Base-by-base conservation (phyloP, 2,113 vertebrate genomes). In the Psettodes erumei region DNA sequence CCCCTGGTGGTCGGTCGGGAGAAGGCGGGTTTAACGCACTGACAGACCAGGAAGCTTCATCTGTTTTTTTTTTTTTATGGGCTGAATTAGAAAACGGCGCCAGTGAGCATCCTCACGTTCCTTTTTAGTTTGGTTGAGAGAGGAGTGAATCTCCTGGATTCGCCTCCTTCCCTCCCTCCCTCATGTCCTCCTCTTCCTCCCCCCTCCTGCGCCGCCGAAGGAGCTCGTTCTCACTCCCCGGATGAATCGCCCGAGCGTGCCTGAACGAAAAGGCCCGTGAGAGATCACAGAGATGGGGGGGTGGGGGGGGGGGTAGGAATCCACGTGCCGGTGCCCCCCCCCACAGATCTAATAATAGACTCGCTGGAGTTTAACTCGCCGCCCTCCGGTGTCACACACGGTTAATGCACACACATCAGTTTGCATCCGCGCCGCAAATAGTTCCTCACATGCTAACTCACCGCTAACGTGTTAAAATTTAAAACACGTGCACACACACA, bases 321-420 rank as follows among this genome's bases (percentile, higher is more conserved):
- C 72, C 86, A 88, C 82, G 88, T 91, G 88, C 84, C 45, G 33
- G 43, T 55, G 66, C 61, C 38, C 28, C 71, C 86, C 63, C 51
- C 19, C 18, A 16, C 48, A 69, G 45, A 45, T 78, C 85, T 90
- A 90, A 86, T 79, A 89, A 91, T 90, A 91, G 90, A 61, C 28
- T 5, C 33, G 16, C 58, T 69, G 50, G 67, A 80, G 61, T 47
- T 75, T 74, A 54, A 63, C 59, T 80, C 50, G 6, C 62, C 77
- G 68, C 75, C 75, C 54, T 15, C 35, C 5, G 8, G 35, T 54
- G 73, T 55, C 69, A 66, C 72, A 64, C 68, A 30, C 40, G 42
- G 42, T 68, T 72, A 47, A 70, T 73, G 30, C 60, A 68, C 53
- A 54, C 15, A 35, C 58, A 32, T 77, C 62, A 50, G 15, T 61